Evolutionary conservation across 2,797 vertebrate species (phyloP), one percentile per base, ranked within the genome.

Genomic region (Notolepis coatsorum): DNA sequence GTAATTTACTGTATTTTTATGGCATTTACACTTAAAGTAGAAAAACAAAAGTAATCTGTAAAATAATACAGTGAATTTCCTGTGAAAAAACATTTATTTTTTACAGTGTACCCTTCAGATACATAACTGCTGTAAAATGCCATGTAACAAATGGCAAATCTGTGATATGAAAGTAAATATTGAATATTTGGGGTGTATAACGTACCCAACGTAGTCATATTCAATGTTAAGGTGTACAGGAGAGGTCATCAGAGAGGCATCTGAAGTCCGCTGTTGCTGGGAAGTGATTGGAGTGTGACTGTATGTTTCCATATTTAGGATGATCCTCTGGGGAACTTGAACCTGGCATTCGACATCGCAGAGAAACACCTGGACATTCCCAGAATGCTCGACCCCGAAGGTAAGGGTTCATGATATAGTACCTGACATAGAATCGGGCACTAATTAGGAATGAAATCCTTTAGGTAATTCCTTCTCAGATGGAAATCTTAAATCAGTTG

Each of bases 291-390:
- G 59, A 31, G n/a, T 39, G 10, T 48, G 21, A 37, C 82, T 69
- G 68, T 85, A 81, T 85, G 57, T 79, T 56, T 73, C 81, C 77
- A 77, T 86, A 81, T 88, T 81, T 89, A 99, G 98, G 97, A 99
- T 85, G 97, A 99, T 89, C 94, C 96, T 57, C 77, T 99, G 90
- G 94, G 96, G 77, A 99, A 99, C 89, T 92, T 99, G 78, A 99
- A 99, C 84, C 91, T 98, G 88, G 98, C 98, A 59, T 98, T 99
- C 89, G 98, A 98, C 65, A 91, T 99, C 60, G 98, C 98, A n/a
- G 98, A 99, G 91, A 99, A 99, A 82, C 94, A 99, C 87, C 91
- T 99, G 88, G 98, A 99, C 92, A 99, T 99, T 82, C 98, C 98
- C 50, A 99, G 99, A 91, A 99, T 99, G 98, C 71, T 99, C 89